A percentile compares a stretch with the other conserved stretches of the same genome.
Conservation (phyloP, 2,113 vertebrate genomes). For the Pollimyrus isidori region DNA sequence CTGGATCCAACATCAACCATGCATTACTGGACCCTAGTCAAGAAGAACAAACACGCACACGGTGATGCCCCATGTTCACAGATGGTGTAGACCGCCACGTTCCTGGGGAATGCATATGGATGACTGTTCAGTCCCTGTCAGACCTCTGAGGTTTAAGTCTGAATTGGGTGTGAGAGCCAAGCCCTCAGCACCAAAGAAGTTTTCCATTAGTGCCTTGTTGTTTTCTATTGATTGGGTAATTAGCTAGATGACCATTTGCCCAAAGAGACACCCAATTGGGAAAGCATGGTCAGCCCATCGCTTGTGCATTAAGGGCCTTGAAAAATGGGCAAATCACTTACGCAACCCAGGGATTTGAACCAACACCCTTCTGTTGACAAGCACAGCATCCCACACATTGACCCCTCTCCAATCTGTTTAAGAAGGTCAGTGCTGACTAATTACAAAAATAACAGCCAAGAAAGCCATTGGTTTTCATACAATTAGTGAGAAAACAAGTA, state of each 20-base stretch:
- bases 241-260: background rate
- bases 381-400: background rate
- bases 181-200: background rate
- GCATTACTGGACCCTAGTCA: slow-evolving; percentile 10
- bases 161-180: background rate
- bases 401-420: background rate
- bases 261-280: background rate
- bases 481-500: background rate
- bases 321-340: background rate
- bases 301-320: background rate
- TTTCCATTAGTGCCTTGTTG: background rate
- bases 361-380: background rate
- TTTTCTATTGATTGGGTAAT: background rate
- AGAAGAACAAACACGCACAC: background rate
- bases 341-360: background rate
- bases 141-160: background rate
- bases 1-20: slow-evolving; percentile 13
- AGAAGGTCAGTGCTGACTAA: background rate
- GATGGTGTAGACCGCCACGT: background rate
- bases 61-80: background rate
- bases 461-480: background rate
- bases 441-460: background rate
- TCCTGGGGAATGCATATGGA: background rate
- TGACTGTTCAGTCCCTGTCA: background rate
- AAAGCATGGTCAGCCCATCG: background rate